phyloP scores from a whole-genome alignment of 2,113 vertebrate genomes.

The Bubalus kerabau region DNA sequence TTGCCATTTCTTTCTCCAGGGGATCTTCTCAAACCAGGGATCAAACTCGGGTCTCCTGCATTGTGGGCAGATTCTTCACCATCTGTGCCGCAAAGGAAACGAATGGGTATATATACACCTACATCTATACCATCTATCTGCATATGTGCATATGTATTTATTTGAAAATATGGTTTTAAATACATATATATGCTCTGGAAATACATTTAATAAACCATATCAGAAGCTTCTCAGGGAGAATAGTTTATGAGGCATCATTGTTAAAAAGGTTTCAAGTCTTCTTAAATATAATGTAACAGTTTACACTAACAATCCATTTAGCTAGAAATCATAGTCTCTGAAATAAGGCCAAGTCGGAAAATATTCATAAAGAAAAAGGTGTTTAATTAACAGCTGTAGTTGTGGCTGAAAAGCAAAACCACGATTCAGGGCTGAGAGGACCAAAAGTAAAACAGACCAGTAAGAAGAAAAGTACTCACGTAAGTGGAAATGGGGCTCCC shows the following conservation, averaged over 20 bases:
- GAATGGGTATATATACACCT: too few species aligned
- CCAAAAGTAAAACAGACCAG: neutral
- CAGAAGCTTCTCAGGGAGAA: neutral
- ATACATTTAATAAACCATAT: neutral
- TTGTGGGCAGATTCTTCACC: neutral
- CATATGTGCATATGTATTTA: neutral
- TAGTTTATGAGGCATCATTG: neutral
- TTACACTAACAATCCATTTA: neutral
- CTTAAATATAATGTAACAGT: neutral
- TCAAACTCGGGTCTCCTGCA: accelerated
- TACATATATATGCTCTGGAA: neutral
- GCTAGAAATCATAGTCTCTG: neutral
- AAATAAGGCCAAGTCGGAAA: neutral
- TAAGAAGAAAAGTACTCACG: neutral
- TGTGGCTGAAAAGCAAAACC: neutral
- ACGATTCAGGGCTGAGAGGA: neutral
- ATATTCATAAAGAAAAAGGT: neutral
- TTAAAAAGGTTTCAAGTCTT: neutral
- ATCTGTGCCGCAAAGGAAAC: neutral
- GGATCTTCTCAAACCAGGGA: neutral
- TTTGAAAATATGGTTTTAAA: neutral
- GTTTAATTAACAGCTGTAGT: neutral
- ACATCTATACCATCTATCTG: neutral
- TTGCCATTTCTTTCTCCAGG: neutral
- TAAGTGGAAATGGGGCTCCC: neutral